Conservation (phyloP, 2,888 invertebrate species). For the Nasonia oneida region DNA sequence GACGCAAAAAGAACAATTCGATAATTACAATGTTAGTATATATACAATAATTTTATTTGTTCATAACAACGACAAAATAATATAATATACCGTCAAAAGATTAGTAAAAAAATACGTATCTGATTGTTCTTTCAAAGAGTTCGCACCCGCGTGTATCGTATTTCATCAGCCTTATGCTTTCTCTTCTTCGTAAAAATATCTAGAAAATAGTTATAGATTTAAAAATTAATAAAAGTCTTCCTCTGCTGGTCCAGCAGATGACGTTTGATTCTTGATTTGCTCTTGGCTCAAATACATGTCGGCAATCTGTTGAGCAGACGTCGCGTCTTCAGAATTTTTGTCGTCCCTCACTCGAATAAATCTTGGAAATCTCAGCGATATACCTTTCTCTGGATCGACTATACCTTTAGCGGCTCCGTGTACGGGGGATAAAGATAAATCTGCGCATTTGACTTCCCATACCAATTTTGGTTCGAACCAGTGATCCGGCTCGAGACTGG, state of each 20-base stretch:
- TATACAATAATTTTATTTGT: constrained; percentile 43
- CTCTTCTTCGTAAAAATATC: background rate
- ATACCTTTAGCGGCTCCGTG: constrained; percentile 94
- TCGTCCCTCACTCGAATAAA: constrained; percentile 95
- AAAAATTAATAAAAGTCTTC: constrained; percentile 83
- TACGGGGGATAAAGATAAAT: constrained; percentile 96
- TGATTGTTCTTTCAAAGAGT: background rate
- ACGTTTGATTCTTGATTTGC: constrained; percentile 87
- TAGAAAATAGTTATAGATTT: background rate
- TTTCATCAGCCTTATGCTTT: constrained; percentile 16
- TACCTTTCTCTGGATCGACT: constrained; percentile 93
- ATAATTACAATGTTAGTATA: background rate
- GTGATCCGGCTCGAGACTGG: constrained; percentile 88
- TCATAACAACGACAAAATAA: background rate
- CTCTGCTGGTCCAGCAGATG: constrained; percentile 76
- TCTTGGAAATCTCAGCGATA: constrained; percentile 96
- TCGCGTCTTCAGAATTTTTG: constrained; percentile 95
- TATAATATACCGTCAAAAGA: constrained; percentile 20
- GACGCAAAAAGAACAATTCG: background rate
- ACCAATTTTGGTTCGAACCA: constrained; percentile 94
- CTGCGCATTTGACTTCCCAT: constrained; percentile 98
- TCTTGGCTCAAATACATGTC: constrained; percentile 95
- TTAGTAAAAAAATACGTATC: background rate
- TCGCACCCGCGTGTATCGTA: background rate
- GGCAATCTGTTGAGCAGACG: constrained; percentile 92